These are phyloP conservation scores for Patella vulgata DNA, from an alignment of 1,140 invertebrate species.

Conservation along the genomic window DNA sequence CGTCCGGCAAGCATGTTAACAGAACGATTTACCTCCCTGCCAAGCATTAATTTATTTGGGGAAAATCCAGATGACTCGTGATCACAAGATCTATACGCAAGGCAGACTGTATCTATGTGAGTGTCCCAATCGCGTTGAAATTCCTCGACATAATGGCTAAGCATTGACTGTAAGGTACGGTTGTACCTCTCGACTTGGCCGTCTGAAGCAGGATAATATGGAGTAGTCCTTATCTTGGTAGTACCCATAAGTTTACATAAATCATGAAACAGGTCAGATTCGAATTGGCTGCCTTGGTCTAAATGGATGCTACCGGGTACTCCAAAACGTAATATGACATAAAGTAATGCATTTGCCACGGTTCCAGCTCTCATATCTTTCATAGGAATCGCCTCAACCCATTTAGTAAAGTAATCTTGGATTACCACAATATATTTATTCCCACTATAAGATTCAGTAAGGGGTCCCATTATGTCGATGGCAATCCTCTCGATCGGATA, in stretches of 20 bases:
- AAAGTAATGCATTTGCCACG: slow-evolving; percentile 52
- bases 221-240: slow-evolving; percentile 35
- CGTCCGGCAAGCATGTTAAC: slow-evolving; percentile 25
- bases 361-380: slow-evolving; percentile 40
- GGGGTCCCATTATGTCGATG: slow-evolving; percentile 25
- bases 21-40: slow-evolving; percentile 25
- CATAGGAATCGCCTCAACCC: slow-evolving; percentile 35
- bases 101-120: slow-evolving; percentile 28
- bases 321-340: slow-evolving; percentile 45
- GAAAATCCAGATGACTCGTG: slow-evolving; percentile 32
- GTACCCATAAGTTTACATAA: slow-evolving; percentile 15
- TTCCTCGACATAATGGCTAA: slow-evolving; percentile 39
- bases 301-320: slow-evolving; percentile 17
- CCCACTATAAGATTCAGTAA: slow-evolving; percentile 4
- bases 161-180: slow-evolving; percentile 35
- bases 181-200: slow-evolving; percentile 54
- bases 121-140: slow-evolving; percentile 41
- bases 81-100: slow-evolving; percentile 39
- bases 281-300: slow-evolving; percentile 26
- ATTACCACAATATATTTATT: slow-evolving; percentile 47
- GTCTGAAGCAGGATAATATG: slow-evolving; percentile 56
- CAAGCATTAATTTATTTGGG: slow-evolving; percentile 37
- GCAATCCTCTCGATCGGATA: slow-evolving; percentile 22
- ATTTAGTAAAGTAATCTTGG: slow-evolving; percentile 45
- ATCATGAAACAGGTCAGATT: slow-evolving; percentile 15